Evolutionary conservation across 1,140 invertebrate species (phyloP).

Genomic region (Orius insidiosus): DNA sequence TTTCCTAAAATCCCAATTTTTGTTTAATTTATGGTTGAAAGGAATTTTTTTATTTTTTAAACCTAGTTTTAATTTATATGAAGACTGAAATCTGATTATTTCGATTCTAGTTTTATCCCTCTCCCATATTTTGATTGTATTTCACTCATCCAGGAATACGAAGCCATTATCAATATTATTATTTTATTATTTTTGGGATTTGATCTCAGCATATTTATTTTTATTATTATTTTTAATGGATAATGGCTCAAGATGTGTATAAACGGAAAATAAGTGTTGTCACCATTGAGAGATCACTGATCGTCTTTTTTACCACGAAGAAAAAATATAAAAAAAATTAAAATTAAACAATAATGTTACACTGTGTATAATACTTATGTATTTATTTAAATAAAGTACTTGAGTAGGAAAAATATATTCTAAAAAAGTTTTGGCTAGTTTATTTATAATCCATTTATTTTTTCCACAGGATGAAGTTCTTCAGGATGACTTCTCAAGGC

Average conservation of each 20-base stretch:
- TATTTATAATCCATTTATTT: no score
- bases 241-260: conserved; percentile 9
- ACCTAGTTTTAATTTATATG: conserved; percentile 4
- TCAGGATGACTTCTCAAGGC: no score
- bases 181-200: background rate
- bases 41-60: background rate
- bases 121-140: conserved; percentile 2
- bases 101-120: background rate
- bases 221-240: conserved; percentile 5
- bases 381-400: conserved; percentile 16
- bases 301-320: conserved; percentile 10
- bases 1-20: conserved; percentile 7
- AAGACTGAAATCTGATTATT: conserved; percentile 1
- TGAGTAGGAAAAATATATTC: conserved; percentile 16
- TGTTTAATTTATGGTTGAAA: background rate
- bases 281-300: conserved; percentile 6
- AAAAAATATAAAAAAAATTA: background rate
- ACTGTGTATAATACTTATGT: conserved; percentile 14
- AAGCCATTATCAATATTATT: conserved; percentile 7
- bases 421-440: conserved; percentile 12
- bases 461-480: no score
- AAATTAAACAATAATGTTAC: conserved; percentile 5
- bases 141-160: background rate
- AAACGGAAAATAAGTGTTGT: conserved; percentile 1
- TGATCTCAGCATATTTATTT: background rate